phyloP scores from a whole-genome alignment of 2,888 invertebrate species.

The Chrysolina americana region DNA sequence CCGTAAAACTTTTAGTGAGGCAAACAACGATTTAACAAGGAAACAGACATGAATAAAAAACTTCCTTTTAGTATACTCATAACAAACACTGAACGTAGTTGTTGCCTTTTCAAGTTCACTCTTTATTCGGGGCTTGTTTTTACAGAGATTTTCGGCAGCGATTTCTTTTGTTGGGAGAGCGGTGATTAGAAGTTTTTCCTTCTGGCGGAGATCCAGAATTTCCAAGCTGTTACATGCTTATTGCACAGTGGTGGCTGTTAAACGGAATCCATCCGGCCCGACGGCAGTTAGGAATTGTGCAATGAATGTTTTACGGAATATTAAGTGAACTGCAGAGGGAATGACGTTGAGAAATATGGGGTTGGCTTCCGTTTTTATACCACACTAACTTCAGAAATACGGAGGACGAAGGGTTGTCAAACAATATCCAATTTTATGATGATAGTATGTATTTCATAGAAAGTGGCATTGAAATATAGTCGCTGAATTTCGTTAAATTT shows the following conservation, averaged over 20 bases:
- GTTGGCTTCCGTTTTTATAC: not conserved
- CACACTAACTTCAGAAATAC: not conserved
- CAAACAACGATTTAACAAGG: conserved; percentile 7
- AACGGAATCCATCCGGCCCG: conserved; percentile 5
- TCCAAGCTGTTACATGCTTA: conserved; percentile 23
- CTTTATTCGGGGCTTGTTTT: conserved; percentile 15
- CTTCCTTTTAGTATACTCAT: not conserved
- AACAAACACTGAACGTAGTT: conserved; percentile 14
- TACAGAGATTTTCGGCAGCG: conserved; percentile 17
- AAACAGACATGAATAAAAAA: conserved; percentile 5
- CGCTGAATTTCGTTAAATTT: too few relatives aligned
- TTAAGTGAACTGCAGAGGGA: conserved; percentile 1
- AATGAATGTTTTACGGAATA: conserved; percentile 7
- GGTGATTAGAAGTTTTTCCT: conserved; percentile 21
- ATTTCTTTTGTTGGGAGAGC: conserved; percentile 20
- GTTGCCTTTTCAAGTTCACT: conserved; percentile 19
- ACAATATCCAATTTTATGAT: too few relatives aligned
- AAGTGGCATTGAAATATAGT: too few relatives aligned
- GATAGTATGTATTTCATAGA: too few relatives aligned
- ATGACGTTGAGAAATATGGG: not conserved
- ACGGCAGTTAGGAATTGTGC: not conserved
- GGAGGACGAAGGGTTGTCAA: too few relatives aligned
- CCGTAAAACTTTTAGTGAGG: not conserved
- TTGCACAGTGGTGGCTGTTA: conserved; percentile 22
- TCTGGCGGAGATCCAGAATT: conserved; percentile 20